Base-by-base conservation (phyloP, 2,888 invertebrate genomes). In the Perdita meconis region DNA sequence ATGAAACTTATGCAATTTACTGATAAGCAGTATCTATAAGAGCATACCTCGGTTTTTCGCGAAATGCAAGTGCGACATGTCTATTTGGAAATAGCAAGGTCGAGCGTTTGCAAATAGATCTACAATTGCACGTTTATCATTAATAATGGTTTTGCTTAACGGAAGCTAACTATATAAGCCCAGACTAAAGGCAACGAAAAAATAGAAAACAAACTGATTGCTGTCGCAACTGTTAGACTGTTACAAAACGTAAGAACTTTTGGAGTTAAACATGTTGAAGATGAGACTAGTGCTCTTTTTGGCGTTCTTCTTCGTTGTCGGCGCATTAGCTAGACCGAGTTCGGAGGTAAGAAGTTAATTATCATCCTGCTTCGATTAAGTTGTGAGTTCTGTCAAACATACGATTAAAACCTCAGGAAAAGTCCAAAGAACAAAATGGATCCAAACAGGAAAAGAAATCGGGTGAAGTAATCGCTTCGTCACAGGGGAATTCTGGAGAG, bases 101-200 rank as follows among this genome's bases (percentile, higher is more conserved):
- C 51, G 4, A 8, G 19, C 10, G 40, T 16, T 40, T 38, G 19
- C 8, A 60, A 67, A 5, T 24, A 40, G 5, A 34, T 6, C 0
- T 59, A 19, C 60, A 16, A 47, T 12, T 44, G 22, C 8, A 13
- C 16, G 30, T 59, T 74, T 65, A 59, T 4, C 26, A 53, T 64
- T 44, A 70, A 64, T 51, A 16, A 13, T 6, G 0, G 1, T 0
- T 3, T 0, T 19, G 5, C 44, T 50, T 64, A 51, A 36, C 8
- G 22, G 22, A 22, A 36, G 3, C n/a, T 26, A 8, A 0, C 34
- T 47, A 53, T 55, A 47, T 71, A 71, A 65, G 44, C 47, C 2
- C 2, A 16, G 30, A 13, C n/a, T 8, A 5, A 3, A 1, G 8
- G 44, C 16, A 16, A 8, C 1, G 44, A 19, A 8, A 16, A 42